These are phyloP conservation scores for Drosophila nr. fundita DNA, from an alignment of 2,888 invertebrate species.

Conservation along the genomic window DNA sequence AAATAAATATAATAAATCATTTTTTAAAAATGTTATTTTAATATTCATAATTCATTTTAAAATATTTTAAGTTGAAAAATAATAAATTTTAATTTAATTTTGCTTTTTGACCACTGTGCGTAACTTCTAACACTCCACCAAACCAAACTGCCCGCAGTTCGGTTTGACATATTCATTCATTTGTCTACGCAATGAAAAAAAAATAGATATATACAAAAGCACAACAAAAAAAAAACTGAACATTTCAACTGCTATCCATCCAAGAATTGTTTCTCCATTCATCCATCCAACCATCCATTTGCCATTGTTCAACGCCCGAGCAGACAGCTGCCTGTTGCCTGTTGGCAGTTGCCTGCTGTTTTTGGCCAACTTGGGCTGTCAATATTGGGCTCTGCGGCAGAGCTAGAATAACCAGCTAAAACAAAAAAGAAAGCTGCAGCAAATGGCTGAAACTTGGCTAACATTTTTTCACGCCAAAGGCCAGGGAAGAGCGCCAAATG, in stretches of 20 bases:
- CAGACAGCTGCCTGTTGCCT: slow-evolving; percentile 66
- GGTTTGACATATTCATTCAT: slow-evolving; percentile 80
- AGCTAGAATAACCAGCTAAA: not conserved
- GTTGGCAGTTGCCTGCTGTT: slow-evolving; percentile 66
- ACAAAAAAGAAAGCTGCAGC: slow-evolving; percentile 18
- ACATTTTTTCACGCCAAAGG: slow-evolving; percentile 75
- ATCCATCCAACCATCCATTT: slow-evolving; percentile 41
- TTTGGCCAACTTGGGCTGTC: slow-evolving; percentile 73
- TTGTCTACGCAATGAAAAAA: slow-evolving; percentile 69
- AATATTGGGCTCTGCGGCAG: slow-evolving; percentile 47
- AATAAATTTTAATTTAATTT: not conserved
- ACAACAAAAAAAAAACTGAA: slow-evolving; percentile 36
- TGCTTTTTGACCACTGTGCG: slow-evolving; percentile 15
- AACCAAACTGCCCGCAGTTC: slow-evolving; percentile 48
- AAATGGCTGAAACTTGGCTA: slow-evolving; percentile 71
- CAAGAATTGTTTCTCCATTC: slow-evolving; percentile 58
- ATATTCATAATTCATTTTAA: not conserved
- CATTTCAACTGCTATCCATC: slow-evolving; percentile 63
- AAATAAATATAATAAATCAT: too few relatives aligned
- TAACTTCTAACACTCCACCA: slow-evolving; percentile 15
- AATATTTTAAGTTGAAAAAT: not conserved
- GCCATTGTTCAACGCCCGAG: slow-evolving; percentile 58
- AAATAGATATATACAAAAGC: slow-evolving; percentile 7
- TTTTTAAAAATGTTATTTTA: too few relatives aligned
- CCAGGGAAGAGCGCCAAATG: slow-evolving; percentile 49